Percentiles rank a stretch among this genome's conserved stretches.
Conservation (phyloP, 2,797 vertebrate genomes). For the Hipposideros larvatus region DNA sequence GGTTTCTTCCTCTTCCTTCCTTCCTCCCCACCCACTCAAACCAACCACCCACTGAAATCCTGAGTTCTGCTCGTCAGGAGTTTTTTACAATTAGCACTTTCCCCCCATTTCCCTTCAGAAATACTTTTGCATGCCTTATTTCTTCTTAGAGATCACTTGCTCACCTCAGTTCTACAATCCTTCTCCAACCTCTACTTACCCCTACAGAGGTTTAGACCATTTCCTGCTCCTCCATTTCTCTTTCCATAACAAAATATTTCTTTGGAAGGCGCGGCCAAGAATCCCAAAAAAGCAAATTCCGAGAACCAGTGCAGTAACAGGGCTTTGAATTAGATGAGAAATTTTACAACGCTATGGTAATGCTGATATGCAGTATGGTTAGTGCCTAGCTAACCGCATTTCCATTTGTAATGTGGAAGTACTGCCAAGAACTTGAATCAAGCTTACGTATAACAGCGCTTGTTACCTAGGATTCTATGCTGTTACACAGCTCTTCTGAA, state of each 20-base stretch:
- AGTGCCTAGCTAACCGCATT: constrained; percentile 24
- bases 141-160: constrained; percentile 72
- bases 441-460: not conserved
- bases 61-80: constrained; percentile 69
- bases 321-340: not conserved
- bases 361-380: not conserved
- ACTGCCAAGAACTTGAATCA: constrained; percentile 30
- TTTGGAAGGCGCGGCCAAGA: constrained; percentile 44
- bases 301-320: not conserved
- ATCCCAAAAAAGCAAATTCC: constrained; percentile 39
- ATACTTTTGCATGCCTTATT: constrained; percentile 8
- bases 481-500: not conserved
- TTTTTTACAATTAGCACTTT: constrained; percentile 81
- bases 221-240: constrained; percentile 42
- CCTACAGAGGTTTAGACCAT: constrained; percentile 3
- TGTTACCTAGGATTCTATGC: not conserved
- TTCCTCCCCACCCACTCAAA: constrained; percentile 83
- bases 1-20: constrained; percentile 82
- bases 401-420: constrained; percentile 57
- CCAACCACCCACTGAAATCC: constrained; percentile 79
- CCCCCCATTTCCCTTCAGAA: constrained; percentile 58
- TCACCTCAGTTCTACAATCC: constrained; percentile 4
- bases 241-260: constrained; percentile 56
- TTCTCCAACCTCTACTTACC: constrained; percentile 70
- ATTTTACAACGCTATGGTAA: not conserved